Evolutionary conservation across 2,797 vertebrate species (phyloP), one percentile per base, ranked within the genome.

Genomic region (Myotis findleyi): DNA sequence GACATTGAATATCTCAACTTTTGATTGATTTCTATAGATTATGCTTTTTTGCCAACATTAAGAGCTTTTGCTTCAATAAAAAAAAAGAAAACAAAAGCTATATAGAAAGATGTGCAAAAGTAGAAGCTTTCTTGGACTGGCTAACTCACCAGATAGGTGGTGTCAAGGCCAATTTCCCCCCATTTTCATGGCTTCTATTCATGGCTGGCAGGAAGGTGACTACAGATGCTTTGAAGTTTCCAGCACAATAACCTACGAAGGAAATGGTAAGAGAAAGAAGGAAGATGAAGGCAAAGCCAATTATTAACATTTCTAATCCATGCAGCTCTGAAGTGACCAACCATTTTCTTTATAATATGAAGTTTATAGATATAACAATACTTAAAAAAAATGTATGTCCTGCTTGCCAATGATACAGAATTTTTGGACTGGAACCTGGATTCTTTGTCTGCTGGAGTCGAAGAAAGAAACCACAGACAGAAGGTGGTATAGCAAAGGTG

Each of bases 1-100:
- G 10, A 16, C 3, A 18, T 18, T 73, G 1, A 51, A 14, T 13
- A 62, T 38, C 27, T 72, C 14, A 77, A 49, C 1, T 64, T 76
- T 84, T 57, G 5, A 49, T 90, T 57, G 30, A 27, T 41, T 41
- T 44, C 5, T 85, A 77, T 96, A 75, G 2, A 82, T n/a, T 79
- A 11, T 72, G 6, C 23, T 9, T 27, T 57, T 57, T 18, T n/a
- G 59, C 75, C 11, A 81, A 18, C 27, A 21, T 3, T 62, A 13
- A 16, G 27, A 64, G 62, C 44, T 91, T 90, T 47, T 11, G 5
- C 44, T 75, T 75, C 47, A 49, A 9, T 25, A 49, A n/a, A 23
- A 62, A 62, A 33, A 76, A 85, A 47, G 2, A 36, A 76, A 38
- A 64, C 6, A 49, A 66, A n/a, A 72, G 10, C 6, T 12, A 12